Base-by-base conservation (phyloP, 2,797 vertebrate genomes). In the Petrocephalus schoutedeni region DNA sequence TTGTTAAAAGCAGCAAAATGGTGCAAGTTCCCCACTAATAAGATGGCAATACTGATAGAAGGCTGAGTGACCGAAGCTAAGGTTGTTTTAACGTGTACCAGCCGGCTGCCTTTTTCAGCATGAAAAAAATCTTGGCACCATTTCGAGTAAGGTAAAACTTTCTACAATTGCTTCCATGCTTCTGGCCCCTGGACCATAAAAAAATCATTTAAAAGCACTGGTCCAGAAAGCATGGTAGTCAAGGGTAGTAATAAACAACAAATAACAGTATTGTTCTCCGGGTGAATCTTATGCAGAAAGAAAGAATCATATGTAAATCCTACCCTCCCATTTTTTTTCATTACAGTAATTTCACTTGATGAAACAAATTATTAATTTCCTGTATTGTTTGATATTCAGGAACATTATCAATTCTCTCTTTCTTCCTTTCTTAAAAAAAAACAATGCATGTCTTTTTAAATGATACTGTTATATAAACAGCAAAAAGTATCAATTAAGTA, bases 91-190 rank as follows among this genome's bases (percentile, higher is more conserved):
- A 51, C 23, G 14, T 57, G 12, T 28, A 51, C 28, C 83, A 85
- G 21, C 83, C 83, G n/a, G 83, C 51, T 57, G 51, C 51, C 21
- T 36, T 85, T 21, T 58, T 14, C 51, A 85, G 10, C 53, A 56
- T 53, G 16, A 49, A 88, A 28, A 87, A 28, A 87, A 89, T 85
- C 90, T 91, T 89, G 87, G 88, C 88, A 88, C 64, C n/a, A 5
- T 89, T 89, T 19, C 88, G 90, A 90, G 87, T 84, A 87, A 92
- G 88, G 92, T 92, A 89, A 89, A 90, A 71, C 87, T 90, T 74
- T 91, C 88, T 19, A 90, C 93, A 94, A 93, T 91, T 90, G 89
- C 92, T 93, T 93, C 91, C 89, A 92, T 90, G 88, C 88, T 88
- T 87, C 10, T 87, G 87, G 88, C 92, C 86, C 49, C 89, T 88